These are phyloP conservation scores for Rhamphomyia laevipes DNA, from an alignment of 2,888 invertebrate genomes.

Conservation along the genomic window DNA sequence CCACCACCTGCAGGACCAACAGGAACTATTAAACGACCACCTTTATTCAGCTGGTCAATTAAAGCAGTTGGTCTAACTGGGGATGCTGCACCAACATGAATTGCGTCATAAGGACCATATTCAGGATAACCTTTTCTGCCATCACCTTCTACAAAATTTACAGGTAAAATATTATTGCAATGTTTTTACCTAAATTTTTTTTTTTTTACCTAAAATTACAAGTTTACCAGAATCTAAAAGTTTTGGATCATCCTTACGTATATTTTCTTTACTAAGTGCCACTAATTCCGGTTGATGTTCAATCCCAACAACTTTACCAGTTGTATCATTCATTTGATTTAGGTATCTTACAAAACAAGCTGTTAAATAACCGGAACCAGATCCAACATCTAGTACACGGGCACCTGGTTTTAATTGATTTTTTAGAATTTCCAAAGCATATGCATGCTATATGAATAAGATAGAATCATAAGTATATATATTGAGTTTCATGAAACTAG, in stretches of 20 bases:
- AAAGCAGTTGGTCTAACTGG: conserved; percentile 63
- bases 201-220: conserved; percentile 52
- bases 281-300: conserved; percentile 83
- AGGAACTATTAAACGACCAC: conserved; percentile 85
- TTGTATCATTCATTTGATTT: conserved; percentile 36
- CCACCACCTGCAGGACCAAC: conserved; percentile 77
- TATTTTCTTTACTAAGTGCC: conserved; percentile 60
- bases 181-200: not conserved
- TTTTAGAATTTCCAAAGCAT: conserved; percentile 74
- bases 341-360: conserved; percentile 83
- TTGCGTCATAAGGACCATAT: conserved; percentile 78
- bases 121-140: conserved; percentile 67
- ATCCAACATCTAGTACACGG: conserved; percentile 81
- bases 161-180: not conserved
- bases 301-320: conserved; percentile 64
- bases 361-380: conserved; percentile 87
- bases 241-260: conserved; percentile 57
- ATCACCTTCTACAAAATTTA: conserved; percentile 61
- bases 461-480: too few species aligned
- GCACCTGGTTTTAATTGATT: conserved; percentile 65
- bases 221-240: conserved; percentile 56
- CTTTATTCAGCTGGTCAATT: conserved; percentile 36
- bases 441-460: conserved; percentile 86
- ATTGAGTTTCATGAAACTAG: too few species aligned
- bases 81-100: conserved; percentile 88